Base-by-base conservation (phyloP, 1,140 invertebrate genomes). In the Olivierus martensii region DNA sequence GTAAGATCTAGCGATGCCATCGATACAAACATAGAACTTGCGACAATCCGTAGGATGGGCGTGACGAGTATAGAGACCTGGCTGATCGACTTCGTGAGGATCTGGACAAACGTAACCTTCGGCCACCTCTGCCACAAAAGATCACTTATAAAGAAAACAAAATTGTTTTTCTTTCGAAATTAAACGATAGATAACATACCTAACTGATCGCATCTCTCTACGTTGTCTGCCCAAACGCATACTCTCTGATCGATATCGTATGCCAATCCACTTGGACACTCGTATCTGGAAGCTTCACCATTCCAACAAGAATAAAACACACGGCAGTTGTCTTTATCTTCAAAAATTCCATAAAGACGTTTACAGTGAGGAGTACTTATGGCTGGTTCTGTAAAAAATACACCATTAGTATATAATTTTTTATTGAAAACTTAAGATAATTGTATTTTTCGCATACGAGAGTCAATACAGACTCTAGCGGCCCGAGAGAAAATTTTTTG, bases 251-350 rank as follows among this genome's bases (percentile, higher is more conserved):
- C 59, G 34, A 45, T 37, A 73, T 93, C 88, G 71, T 93, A 94
- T 58, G 89, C 89, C 6, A 94, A 73, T 63, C 90, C 90, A 60
- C 89, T 87, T 61, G 87, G 88, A 74, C 90, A 94, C 67, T 91
- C 86, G 67, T 93, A 94, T 60, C 84, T 79, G 61, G 84, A 89
- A 9, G 87, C 81, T 69, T 92, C 88, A 38, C 89, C 90, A 70
- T 90, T 90, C 87, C 89, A 92, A 71, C 90, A 94, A 68, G 89
- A 91, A 84, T 87, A 93, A 81, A 93, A 94, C 2, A 86, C 83
- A 67, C 89, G 84, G 69, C 89, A 92, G 69, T 91, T 88, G 56
- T 75, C 71, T 18, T 83, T 82, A 66, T 93, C 88, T 51, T 87
- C 68, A 77, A 93, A 93, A 70, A 93, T 91, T 65, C 90, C 90